These are phyloP conservation scores for Desoria tigrina DNA, from an alignment of 2,888 invertebrate species.

Conservation along the genomic window DNA sequence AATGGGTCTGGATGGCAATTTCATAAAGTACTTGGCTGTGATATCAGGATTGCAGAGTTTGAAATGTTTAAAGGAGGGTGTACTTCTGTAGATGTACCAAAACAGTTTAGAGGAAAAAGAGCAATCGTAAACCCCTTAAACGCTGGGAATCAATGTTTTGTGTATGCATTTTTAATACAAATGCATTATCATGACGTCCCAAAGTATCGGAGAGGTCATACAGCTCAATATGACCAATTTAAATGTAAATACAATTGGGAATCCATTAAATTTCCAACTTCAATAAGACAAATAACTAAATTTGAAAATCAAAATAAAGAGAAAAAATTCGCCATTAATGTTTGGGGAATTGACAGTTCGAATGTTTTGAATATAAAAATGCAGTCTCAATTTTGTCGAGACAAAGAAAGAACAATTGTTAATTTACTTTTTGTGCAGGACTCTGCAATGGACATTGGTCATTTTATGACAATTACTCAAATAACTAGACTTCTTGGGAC, in stretches of 20 bases:
- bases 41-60: background rate
- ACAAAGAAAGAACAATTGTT: background rate
- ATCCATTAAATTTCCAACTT: background rate
- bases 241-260: background rate
- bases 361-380: background rate
- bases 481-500: background rate
- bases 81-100: too few species aligned
- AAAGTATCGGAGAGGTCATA: background rate
- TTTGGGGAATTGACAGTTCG: background rate
- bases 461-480: background rate
- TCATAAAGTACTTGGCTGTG: slow-evolving; percentile 1
- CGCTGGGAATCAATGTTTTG: background rate
- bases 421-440: background rate
- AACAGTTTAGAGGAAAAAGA: too few species aligned
- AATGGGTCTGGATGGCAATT: slow-evolving; percentile 1
- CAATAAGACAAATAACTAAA: background rate
- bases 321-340: background rate
- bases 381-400: background rate
- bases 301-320: background rate
- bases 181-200: background rate
- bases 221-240: background rate
- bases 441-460: too few species aligned
- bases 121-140: background rate
- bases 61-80: background rate
- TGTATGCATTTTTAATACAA: background rate